Base-by-base conservation (phyloP, 2,888 invertebrate species). In the Xiphydria camelus region DNA sequence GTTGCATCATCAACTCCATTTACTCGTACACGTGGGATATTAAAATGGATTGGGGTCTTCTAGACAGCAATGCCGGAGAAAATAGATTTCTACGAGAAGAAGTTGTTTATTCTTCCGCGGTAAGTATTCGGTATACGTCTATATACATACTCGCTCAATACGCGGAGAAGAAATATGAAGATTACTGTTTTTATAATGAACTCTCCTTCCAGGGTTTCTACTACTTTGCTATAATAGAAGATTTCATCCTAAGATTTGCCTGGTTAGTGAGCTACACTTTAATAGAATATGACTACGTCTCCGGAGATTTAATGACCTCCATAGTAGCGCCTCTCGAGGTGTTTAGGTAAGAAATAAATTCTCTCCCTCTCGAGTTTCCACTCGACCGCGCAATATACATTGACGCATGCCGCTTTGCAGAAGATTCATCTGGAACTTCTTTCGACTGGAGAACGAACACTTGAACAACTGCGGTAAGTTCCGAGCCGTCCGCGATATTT, bases 381-480 rank as follows among this genome's bases (percentile, higher is more conserved):
- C n/a, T n/a, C n/a, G n/a, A n/a, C n/a, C n/a, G n/a, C n/a, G n/a
- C n/a, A n/a, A n/a, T n/a, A n/a, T n/a, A n/a, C n/a, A 38, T 49
- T 45, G 6, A 4, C n/a, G 17, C 33, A 41, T 47, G 22, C 25
- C 15, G 23, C 47, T 49, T 67, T 67, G 9, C 72, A 90, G 92
- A 68, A 85, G 98, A 42, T 99, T 98, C 78, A 86, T 99, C 34
- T 99, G 99, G 99, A 99, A 99, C 78, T 99, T 94, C 78, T 97
- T 99, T 81, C 97, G 99, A 0, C 76, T 99, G 66, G 99, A 99
- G 79, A 99, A 99, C 80, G 99, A 99, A 73, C 99, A 99, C 76
- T 80, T 99, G 26, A 99, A 99, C 79, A 99, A 99, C 79, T 98
- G 98, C 79, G 99, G 99, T 75, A 91, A 92, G 79, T 99, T 99